Percentiles rank a stretch among this genome's conserved stretches.
These are phyloP conservation scores for Lemur catta DNA, from an alignment of 2,797 vertebrate species.

Conservation along the genomic window DNA sequence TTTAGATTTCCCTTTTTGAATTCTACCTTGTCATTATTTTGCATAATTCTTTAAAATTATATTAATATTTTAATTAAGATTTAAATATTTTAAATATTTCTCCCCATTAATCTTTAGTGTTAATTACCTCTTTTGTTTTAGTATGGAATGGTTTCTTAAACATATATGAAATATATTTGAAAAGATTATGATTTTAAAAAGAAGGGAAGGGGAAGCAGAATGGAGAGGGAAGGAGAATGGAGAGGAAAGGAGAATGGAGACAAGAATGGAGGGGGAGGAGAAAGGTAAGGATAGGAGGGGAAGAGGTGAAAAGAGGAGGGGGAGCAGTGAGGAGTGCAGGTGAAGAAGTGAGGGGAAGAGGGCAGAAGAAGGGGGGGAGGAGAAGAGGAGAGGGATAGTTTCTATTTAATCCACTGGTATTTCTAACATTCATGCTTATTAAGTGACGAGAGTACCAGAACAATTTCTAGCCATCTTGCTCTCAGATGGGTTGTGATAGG, in stretches of 20 bases:
- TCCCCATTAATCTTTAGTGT: neutral
- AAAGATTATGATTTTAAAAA: neutral
- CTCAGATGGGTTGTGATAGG: neutral
- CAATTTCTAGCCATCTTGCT: neutral
- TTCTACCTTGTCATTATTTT: neutral
- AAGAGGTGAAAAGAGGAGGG: neutral
- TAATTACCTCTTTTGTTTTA: neutral
- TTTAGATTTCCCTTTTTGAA: neutral
- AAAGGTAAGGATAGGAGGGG: neutral
- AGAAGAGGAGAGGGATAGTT: neutral
- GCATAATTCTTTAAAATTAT: neutral
- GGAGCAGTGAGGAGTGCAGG: neutral
- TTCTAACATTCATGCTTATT: neutral
- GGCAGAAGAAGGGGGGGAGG: no score
- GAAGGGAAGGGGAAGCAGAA: neutral
- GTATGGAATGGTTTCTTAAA: neutral
- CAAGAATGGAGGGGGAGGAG: no score
- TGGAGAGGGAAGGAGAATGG: neutral
- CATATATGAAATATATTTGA: neutral
- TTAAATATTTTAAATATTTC: neutral
- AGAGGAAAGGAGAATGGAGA: no score
- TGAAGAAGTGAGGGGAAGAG: neutral
- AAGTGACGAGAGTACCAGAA: neutral
- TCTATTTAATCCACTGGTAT: neutral
- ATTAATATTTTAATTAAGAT: neutral